Evolutionary conservation across 2,113 vertebrate genomes (phyloP), one percentile per base, ranked within the genome.

Genomic region (Dasyurus viverrinus): DNA sequence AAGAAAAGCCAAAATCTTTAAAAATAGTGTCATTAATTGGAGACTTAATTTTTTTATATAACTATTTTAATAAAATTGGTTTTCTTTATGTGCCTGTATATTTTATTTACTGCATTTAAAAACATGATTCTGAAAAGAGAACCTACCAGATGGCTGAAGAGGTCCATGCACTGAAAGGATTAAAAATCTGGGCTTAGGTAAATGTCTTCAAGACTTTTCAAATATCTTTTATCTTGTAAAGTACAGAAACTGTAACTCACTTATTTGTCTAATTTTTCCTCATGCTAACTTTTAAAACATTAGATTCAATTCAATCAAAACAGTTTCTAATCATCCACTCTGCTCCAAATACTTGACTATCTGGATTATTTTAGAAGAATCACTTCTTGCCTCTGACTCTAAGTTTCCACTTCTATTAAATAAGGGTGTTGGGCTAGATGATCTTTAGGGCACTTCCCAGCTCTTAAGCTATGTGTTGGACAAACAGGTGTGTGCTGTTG

Each of bases 381-480:
- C 68, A 84, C n/a, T 84, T 84, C 16, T 42, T 84, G 16, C n/a
- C 68, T 42, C 16, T 84, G 68, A 84, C 68, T 76, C 57, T 68
- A n/a, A 84, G n/a, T 84, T 84, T 84, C 68, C 68, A 52, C 50
- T 52, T 84, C 68, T 84, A 84, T 84, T 42, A 84, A 84, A n/a
- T 76, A 26, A 84, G 16, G 68, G 68, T 84, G 68, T 42, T 42
- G n/a, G 6, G 7, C 19, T 84, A 84, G 16, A 84, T 42, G 14
- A 84, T 84, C 36, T 84, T n/a, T 22, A 84, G 68, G 68, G 36
- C 42, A n/a, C n/a, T 16, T 84, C 68, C 68, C n/a, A 42, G 16
- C 68, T 84, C 36, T 84, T 84, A 84, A 84, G n/a, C 16, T 95
- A 97, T 42, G 2, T 4, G 93, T 96, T 96, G 57, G 90, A 97